A percentile compares a stretch with the other conserved stretches of the same genome.
phyloP scores from a whole-genome alignment of 2,888 invertebrate species.

The Netelia fuscicornis region DNA sequence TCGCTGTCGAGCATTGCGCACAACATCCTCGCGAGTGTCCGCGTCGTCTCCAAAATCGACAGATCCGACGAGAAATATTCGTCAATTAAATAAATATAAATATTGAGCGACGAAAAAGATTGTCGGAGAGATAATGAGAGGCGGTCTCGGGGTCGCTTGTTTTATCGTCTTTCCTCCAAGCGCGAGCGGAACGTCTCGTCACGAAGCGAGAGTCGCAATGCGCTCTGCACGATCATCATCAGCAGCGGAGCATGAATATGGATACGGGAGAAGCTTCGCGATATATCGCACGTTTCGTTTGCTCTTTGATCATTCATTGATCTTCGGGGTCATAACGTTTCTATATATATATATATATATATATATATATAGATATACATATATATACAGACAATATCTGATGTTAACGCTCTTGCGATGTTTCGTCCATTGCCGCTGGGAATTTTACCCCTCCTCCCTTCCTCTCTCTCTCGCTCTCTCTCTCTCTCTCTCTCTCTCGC shows the following conservation, averaged over 20 bases:
- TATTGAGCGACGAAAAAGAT: background rate
- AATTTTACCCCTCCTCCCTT: background rate
- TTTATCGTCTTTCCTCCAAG: constrained; percentile 18
- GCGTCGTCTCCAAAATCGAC: constrained; percentile 78
- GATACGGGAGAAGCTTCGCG: constrained; percentile 61
- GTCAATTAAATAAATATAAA: no score
- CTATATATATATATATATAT: constrained; percentile 13
- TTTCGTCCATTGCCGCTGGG: no score
- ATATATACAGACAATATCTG: constrained; percentile 9
- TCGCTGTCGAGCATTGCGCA: constrained; percentile 56
- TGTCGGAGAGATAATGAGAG: background rate
- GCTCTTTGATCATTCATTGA: constrained; percentile 81
- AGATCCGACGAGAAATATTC: constrained; percentile 33
- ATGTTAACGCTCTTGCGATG: background rate
- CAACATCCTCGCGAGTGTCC: constrained; percentile 78
- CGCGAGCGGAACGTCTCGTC: background rate
- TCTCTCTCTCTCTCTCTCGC: background rate
- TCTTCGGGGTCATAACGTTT: constrained; percentile 79
- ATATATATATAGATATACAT: constrained; percentile 24
- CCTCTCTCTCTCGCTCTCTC: constrained; percentile 24
- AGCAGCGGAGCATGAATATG: constrained; percentile 66
- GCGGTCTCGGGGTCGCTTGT: background rate
- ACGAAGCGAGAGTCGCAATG: background rate
- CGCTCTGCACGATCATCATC: constrained; percentile 46
- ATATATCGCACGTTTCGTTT: constrained; percentile 43